Base-by-base conservation (phyloP, 2,888 invertebrate genomes). In the Diarsia brunnea region DNA sequence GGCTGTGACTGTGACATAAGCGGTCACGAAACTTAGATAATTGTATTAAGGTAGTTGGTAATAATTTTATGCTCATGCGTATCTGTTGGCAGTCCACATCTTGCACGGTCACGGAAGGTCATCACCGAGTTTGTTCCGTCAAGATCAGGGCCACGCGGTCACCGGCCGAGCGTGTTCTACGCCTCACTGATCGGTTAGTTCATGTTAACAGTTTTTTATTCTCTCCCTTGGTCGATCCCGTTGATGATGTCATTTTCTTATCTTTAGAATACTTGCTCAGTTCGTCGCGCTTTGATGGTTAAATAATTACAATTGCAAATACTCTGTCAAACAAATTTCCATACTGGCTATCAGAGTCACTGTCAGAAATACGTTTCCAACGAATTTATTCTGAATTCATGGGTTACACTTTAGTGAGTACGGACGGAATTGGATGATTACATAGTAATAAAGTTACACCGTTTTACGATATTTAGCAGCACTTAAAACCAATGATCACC, bases 121-220 rank as follows among this genome's bases (percentile, higher is more conserved):
- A 89, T 89, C 87, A 89, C 81, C 74, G 78, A 82, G 87, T 86
- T 89, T 87, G 90, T 91, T 93, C 92, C 91, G 91, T 89, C 94
- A 95, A 95, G 95, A 95, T 95, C 96, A 95, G 91, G 95, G 95
- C 93, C 94, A 94, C 88, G 91, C 93, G 94, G 94, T 95, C 95
- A 92, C 91, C 91, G 94, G 91, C 93, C 93, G 90, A 89, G 87
- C 89, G 83, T 86, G 82, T 77, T 85, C 84, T 90, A 89, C 91
- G 91, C 90, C 69, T 91, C 90, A 91, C 89, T 90, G 91, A 91
- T 92, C 91, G 87, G 90, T 89, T 89, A 89, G 83, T 91, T 92
- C 86, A 89, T 90, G 90, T 91, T 91, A 92, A 92, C 88, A 80
- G 82, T 87, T 90, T 92, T 94, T 94, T 94, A 93, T 92, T 88